Base-by-base conservation (phyloP, 2,888 invertebrate genomes). In the Scotopteryx bipunctaria region DNA sequence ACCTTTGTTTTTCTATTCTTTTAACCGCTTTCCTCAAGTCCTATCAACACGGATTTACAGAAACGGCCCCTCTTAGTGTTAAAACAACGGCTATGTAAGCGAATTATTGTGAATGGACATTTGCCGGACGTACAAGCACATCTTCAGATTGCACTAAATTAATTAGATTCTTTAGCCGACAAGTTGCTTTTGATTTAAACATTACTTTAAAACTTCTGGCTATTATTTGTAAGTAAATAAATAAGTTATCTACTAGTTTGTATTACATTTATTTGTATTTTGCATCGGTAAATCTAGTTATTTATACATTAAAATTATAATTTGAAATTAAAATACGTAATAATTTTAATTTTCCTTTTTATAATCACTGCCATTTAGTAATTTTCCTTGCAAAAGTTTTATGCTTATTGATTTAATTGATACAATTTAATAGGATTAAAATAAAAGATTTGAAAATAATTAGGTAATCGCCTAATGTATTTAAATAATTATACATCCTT, bases 331-430 rank as follows among this genome's bases (percentile, higher is more conserved):
- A 47, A 41, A 8, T 25, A 17, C 9, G 21, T 42, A 15, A 29
- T 42, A 37, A 31, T 36, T 31, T 1, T 23, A 46, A 11, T 29
- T 14, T 33, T 32, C 17, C 21, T 47, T 31, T 44, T 54, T 55
- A 45, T 37, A 50, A 61, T 55, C 61, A 61, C 61, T 61, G 61
- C 61, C 61, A 61, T 59, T 50, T 42, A 36, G 9, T 43, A 32
- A 36, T 40, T 45, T 45, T 43, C 29, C 47, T 60, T 52, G 31
- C 8, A 37, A 14, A 35, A 17, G 21, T 36, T 17, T 11, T 15
- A 33, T 31, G 43, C 23, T 42, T 36, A 23, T 19, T 16, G 36
- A 36, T 33, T 44, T 27, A 27, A 27, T 27, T 45, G 37, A 19
- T 50, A 27, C 41, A 47, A 44, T 15, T 0, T 29, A 21, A 45